Conservation (phyloP, 1,140 invertebrate species). For the Dolichoris vasculosae region DNA sequence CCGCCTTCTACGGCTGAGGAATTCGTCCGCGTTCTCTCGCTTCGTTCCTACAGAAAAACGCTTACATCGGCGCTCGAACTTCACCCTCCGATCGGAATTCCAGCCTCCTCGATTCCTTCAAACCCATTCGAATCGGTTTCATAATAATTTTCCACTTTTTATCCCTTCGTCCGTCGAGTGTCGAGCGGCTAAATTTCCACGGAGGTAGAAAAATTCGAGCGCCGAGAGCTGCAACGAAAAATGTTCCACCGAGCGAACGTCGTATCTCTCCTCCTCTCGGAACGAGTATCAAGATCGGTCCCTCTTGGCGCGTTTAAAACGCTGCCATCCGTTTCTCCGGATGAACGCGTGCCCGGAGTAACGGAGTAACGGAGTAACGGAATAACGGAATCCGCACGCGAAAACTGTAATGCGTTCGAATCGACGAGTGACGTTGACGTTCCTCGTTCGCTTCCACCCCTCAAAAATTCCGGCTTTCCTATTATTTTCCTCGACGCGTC, state of each 20-base stretch:
- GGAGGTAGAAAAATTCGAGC: constrained; percentile 24
- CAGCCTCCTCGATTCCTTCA: not conserved
- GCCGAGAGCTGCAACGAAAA: constrained; percentile 42
- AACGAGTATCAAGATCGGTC: constrained; percentile 29
- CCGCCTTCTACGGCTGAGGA: not conserved
- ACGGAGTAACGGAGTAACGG: constrained; percentile 26
- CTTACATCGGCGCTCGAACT: not conserved
- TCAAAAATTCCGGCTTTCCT: too few species aligned
- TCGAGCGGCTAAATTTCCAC: too few species aligned
- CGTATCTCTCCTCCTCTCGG: constrained; percentile 19
- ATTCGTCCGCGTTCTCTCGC: not conserved
- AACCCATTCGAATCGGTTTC: not conserved
- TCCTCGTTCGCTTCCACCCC: too few species aligned
- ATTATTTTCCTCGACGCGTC: constrained; percentile 46
- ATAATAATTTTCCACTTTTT: not conserved
- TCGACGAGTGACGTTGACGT: too few species aligned
- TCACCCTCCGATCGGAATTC: not conserved
- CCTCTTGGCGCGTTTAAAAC: constrained; percentile 29
- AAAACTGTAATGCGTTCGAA: constrained; percentile 12
- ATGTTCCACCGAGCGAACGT: constrained; percentile 52
- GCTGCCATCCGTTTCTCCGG: constrained; percentile 22
- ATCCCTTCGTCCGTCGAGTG: too few species aligned
- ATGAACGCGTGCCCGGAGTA: constrained; percentile 14
- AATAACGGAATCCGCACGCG: too few species aligned
- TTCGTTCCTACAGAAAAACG: not conserved